Conservation (phyloP, 2,113 vertebrate species). For the Psilopsiagon aymara region DNA sequence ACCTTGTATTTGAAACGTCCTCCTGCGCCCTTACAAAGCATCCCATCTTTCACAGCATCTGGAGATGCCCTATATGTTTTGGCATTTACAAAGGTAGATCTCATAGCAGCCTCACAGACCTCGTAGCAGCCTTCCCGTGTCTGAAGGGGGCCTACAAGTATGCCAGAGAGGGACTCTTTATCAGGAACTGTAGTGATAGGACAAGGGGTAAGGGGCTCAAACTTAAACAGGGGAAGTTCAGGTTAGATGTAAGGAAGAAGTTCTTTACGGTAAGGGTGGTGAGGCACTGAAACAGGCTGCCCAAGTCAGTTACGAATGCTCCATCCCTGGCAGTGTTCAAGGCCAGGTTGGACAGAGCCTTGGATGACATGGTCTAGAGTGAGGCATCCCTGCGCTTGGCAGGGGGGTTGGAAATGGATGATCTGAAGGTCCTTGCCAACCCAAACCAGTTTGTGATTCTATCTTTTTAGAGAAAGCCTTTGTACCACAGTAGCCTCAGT, state of each 20-base stretch:
- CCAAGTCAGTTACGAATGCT: too few relatives aligned
- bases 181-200: background rate
- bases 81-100: background rate
- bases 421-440: background rate
- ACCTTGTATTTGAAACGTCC: background rate
- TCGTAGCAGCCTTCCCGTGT: background rate
- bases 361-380: background rate
- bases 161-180: background rate
- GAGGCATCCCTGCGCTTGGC: background rate
- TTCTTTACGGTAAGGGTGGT: background rate
- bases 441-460: background rate
- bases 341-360: background rate
- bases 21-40: background rate
- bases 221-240: background rate
- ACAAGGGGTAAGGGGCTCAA: background rate
- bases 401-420: background rate
- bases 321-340: background rate
- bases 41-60: background rate
- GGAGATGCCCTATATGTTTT: background rate
- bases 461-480: background rate
- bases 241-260: background rate
- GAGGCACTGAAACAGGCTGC: background rate
- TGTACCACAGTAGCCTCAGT: background rate
- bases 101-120: background rate
- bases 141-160: background rate